A percentile compares a stretch with the other conserved stretches of the same genome.
Evolutionary conservation across 2,888 invertebrate species (phyloP).

Genomic region (Gymnocheta viridis): DNA sequence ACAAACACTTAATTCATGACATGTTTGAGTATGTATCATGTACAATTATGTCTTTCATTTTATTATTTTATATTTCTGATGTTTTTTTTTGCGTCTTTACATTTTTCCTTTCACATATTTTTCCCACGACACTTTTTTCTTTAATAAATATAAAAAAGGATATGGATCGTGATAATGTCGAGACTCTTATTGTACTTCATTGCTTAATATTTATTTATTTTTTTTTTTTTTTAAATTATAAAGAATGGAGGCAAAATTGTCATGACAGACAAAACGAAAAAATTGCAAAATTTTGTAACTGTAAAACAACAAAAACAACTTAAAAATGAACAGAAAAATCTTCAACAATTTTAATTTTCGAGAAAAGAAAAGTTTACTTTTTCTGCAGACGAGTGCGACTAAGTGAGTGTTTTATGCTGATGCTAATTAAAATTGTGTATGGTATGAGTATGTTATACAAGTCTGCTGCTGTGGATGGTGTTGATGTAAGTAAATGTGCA

Average conservation of each 20-base stretch:
- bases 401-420: conserved; percentile 14
- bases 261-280: conserved; percentile 41
- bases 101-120: conserved; percentile 69
- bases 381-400: conserved; percentile 6
- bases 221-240: conserved; percentile 21
- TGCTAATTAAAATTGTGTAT: conserved; percentile 52
- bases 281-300: conserved; percentile 48
- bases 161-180: conserved; percentile 61
- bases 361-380: conserved; percentile 45
- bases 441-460: conserved; percentile 19
- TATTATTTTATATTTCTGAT: conserved; percentile 51
- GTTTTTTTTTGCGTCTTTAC: conserved; percentile 34
- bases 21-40: conserved; percentile 64
- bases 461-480: conserved; percentile 43
- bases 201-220: conserved; percentile 14
- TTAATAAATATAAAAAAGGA: conserved; percentile 49
- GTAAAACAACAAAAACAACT: conserved; percentile 16
- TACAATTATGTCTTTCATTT: conserved; percentile 61
- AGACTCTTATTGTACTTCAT: conserved; percentile 46
- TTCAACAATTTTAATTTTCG: conserved; percentile 49
- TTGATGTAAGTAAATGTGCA: conserved; percentile 47
- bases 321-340: conserved; percentile 16
- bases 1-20: conserved; percentile 67
- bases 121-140: conserved; percentile 67
- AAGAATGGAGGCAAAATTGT: conserved; percentile 54